Evolutionary conservation across 30 jellyfish, hydroid and myxozoan genomes (phyloP).

Genomic region (Pseudorhiza aurosa): DNA sequence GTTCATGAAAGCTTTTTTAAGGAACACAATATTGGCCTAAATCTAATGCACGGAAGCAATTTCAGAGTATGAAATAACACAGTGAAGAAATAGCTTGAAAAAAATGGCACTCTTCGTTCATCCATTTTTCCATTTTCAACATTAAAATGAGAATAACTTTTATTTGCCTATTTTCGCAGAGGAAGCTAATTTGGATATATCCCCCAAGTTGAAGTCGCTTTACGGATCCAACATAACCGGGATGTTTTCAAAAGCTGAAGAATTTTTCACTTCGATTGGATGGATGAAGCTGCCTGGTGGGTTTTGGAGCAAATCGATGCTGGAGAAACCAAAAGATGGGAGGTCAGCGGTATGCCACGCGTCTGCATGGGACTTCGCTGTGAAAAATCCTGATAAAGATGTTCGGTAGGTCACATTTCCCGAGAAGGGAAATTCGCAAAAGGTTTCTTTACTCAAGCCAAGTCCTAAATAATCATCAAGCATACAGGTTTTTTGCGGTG

Average conservation of each 20-base stretch:
- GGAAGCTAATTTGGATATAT: constrained; percentile 78
- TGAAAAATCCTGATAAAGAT: constrained; percentile 59
- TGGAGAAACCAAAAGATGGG: constrained; percentile 83
- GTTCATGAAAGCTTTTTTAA: too few species aligned
- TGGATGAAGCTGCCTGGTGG: constrained; percentile 82
- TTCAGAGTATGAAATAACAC: too few species aligned
- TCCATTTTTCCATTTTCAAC: too few species aligned
- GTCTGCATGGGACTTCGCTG: constrained; percentile 96
- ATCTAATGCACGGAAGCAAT: too few species aligned
- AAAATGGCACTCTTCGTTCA: too few species aligned
- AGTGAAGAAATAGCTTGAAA: too few species aligned
- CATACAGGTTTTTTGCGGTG: too few species aligned
- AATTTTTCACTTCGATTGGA: constrained; percentile 87
- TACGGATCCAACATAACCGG: constrained; percentile 44
- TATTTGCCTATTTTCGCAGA: constrained; percentile 43
- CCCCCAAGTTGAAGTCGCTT: constrained; percentile 56
- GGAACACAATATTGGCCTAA: too few species aligned
- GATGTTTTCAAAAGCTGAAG: constrained; percentile 91
- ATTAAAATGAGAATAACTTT: too few species aligned
- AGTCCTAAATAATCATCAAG: too few species aligned
- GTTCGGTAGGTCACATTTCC: constrained; percentile 72
- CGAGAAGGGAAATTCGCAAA: too few species aligned
- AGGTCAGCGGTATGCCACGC: constrained; percentile 92
- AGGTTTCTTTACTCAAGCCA: too few species aligned
- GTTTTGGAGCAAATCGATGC: constrained; percentile 88